Conservation (phyloP, 2,888 invertebrate genomes). For the Caradrina kadenii region DNA sequence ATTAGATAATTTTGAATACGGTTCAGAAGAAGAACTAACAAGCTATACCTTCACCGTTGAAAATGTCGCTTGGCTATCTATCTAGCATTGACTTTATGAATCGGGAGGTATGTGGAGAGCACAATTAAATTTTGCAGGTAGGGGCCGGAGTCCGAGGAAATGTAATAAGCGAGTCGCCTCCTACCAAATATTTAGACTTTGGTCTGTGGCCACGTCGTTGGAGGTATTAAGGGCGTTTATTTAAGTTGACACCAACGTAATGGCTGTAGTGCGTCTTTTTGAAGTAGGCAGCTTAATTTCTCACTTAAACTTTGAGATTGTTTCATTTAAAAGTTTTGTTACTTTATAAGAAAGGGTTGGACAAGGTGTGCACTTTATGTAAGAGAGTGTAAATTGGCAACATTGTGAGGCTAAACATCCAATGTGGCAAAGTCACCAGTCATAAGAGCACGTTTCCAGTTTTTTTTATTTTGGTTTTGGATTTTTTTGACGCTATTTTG, state of each 20-base stretch:
- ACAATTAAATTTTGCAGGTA: constrained; percentile 87
- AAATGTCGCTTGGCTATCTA: constrained; percentile 27
- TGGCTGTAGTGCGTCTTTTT: constrained; percentile 28
- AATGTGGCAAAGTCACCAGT: no score
- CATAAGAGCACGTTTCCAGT: no score
- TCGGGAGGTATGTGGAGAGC: constrained; percentile 78
- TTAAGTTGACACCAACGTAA: constrained; percentile 52
- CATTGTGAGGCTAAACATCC: no score
- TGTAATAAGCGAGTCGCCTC: constrained; percentile 84
- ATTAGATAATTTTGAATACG: background rate
- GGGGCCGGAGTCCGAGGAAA: constrained; percentile 78
- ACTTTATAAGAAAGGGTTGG: background rate
- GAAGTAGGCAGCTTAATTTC: constrained; percentile 4
- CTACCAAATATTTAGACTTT: constrained; percentile 83
- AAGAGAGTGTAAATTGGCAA: no score
- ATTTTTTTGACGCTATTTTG: no score
- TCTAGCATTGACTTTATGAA: constrained; percentile 66
- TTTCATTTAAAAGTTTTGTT: background rate
- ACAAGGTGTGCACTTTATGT: background rate
- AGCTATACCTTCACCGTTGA: constrained; percentile 3
- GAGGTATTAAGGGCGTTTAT: constrained; percentile 63
- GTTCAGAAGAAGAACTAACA: background rate
- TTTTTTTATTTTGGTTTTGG: no score
- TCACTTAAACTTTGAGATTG: background rate
- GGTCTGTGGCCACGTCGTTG: constrained; percentile 67